phyloP scores from a whole-genome alignment of 2,888 invertebrate genomes.

The Proisotoma minuta region DNA sequence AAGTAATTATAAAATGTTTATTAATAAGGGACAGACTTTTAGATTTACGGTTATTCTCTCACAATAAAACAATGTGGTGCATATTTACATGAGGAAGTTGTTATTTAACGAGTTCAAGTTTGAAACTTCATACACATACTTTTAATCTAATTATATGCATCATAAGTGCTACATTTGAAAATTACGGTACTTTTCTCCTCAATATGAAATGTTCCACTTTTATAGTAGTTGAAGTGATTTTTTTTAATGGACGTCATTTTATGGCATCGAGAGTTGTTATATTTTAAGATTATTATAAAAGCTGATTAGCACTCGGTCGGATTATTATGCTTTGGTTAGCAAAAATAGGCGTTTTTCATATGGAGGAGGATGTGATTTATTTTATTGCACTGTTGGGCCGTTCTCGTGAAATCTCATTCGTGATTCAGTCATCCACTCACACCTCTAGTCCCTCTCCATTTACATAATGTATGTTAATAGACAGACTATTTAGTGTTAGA shows the following conservation, averaged over 20 bases:
- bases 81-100: background rate
- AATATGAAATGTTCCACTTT: conserved; percentile 10
- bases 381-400: conserved; percentile 21
- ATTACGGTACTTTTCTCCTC: conserved; percentile 15
- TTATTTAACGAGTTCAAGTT: background rate
- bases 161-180: too few relatives aligned
- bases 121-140: background rate
- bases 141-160: conserved; percentile 26
- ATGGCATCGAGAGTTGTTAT: too few relatives aligned
- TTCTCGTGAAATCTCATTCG: background rate
- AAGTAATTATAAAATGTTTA: background rate
- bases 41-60: too few relatives aligned
- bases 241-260: conserved; percentile 10
- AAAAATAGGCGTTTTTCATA: conserved; percentile 33
- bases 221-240: background rate
- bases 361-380: conserved; percentile 34
- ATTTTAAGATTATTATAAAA: too few relatives aligned
- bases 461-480: background rate
- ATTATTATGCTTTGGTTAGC: too few relatives aligned
- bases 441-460: background rate
- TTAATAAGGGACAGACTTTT: too few relatives aligned
- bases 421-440: background rate
- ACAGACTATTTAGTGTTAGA: background rate
- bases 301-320: too few relatives aligned
- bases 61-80: background rate